Conservation (phyloP, 2,888 invertebrate species). For the Pharmacophagus antenor region DNA sequence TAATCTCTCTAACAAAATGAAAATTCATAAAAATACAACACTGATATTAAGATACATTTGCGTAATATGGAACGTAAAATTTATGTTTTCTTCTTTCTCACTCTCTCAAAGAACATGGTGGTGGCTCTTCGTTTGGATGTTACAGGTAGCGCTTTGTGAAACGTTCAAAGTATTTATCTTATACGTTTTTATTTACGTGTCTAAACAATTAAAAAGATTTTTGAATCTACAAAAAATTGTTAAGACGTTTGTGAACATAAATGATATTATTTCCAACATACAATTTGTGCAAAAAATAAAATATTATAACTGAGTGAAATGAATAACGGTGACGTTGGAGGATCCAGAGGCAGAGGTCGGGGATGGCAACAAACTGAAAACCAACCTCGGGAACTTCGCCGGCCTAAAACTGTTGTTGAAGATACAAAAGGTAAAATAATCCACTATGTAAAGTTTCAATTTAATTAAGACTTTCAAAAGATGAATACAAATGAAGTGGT, state of each 20-base stretch:
- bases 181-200: constrained; percentile 79
- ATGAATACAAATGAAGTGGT: constrained; percentile 37
- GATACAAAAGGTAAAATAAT: constrained; percentile 62
- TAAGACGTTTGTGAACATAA: constrained; percentile 62
- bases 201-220: constrained; percentile 50
- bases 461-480: constrained; percentile 46
- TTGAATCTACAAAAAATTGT: constrained; percentile 34
- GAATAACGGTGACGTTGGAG: constrained; percentile 78
- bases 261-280: constrained; percentile 45
- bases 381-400: constrained; percentile 72
- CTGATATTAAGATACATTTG: neutral
- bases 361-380: constrained; percentile 74
- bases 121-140: constrained; percentile 43
- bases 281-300: constrained; percentile 43
- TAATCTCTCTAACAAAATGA: no score
- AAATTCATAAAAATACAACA: no score
- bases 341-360: constrained; percentile 75
- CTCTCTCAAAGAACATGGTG: constrained; percentile 68
- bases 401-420: constrained; percentile 60
- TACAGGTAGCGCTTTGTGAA: constrained; percentile 41
- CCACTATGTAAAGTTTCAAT: constrained; percentile 30
- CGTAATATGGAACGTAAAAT: constrained; percentile 21
- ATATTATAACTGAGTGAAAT: constrained; percentile 53
- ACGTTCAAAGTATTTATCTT: constrained; percentile 65
- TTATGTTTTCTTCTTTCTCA: constrained; percentile 37